A percentile compares a stretch with the other conserved stretches of the same genome.
phyloP scores from a whole-genome alignment of 2,888 invertebrate genomes.

The Ommatoiulus sabulosus region DNA sequence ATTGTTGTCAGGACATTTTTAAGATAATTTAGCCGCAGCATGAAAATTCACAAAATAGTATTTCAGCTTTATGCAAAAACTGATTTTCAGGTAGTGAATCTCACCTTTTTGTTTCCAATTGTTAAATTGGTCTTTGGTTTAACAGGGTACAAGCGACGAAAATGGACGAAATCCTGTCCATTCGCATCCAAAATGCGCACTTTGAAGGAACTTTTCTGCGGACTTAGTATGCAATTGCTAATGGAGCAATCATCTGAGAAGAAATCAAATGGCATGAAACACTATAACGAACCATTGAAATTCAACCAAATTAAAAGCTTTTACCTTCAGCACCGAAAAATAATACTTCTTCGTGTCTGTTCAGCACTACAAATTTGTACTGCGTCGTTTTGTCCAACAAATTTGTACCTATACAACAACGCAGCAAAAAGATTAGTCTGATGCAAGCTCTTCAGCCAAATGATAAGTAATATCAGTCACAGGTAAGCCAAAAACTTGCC shows the following conservation, averaged over 20 bases:
- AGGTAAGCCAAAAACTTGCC: neutral
- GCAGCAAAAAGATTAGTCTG: no score
- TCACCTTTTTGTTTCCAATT: conserved; percentile 54
- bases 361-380: conserved; percentile 58
- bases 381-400: conserved; percentile 54
- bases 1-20: no score
- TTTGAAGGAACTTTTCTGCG: conserved; percentile 57
- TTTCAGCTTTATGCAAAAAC: no score
- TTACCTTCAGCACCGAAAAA: conserved; percentile 55
- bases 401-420: conserved; percentile 25
- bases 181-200: conserved; percentile 55
- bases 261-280: neutral
- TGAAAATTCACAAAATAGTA: no score
- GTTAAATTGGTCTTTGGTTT: conserved; percentile 52
- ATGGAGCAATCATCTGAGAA: conserved; percentile 51
- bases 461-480: neutral
- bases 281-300: neutral
- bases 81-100: no score
- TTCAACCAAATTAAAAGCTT: neutral
- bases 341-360: conserved; percentile 57
- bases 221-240: conserved; percentile 54
- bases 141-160: conserved; percentile 55
- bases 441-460: conserved; percentile 13
- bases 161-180: conserved; percentile 56
- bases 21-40: no score